Percentiles rank a stretch among this genome's conserved stretches.
Evolutionary conservation across 2,797 vertebrate species (phyloP).

Genomic region (Scomberomorus guttatus): DNA sequence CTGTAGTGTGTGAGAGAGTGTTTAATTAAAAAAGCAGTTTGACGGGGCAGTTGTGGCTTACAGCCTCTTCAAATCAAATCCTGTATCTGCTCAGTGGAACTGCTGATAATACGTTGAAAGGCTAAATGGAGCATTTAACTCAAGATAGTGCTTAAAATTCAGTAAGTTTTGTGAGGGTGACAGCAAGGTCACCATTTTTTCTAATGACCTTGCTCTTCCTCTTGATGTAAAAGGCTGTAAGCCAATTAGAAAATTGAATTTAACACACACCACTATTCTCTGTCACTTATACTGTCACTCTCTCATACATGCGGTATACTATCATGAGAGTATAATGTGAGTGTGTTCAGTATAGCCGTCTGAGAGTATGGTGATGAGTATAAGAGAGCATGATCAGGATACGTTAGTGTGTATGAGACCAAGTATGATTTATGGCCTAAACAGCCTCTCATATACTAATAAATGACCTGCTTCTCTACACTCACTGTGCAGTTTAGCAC

Average conservation of each 20-base stretch:
- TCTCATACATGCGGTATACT: neutral
- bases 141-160: neutral
- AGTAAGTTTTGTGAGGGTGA: neutral
- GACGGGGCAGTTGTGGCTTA: neutral
- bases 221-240: neutral
- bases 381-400: neutral
- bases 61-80: slow-evolving; percentile 17
- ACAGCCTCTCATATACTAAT: neutral
- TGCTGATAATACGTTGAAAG: slow-evolving; percentile 6
- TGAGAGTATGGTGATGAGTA: neutral
- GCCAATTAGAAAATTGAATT: neutral
- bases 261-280: neutral
- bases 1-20: neutral
- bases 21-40: slow-evolving; percentile 15
- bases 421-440: neutral
- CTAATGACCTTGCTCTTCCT: neutral
- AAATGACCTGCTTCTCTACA: neutral
- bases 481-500: neutral
- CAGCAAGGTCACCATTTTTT: neutral
- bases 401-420: neutral
- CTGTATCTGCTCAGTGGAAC: neutral
- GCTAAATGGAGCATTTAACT: slow-evolving; percentile 9
- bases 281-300: neutral
- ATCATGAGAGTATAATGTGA: neutral
- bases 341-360: neutral